Conservation (phyloP, 1,140 invertebrate genomes). For the Drosophila saltans region DNA sequence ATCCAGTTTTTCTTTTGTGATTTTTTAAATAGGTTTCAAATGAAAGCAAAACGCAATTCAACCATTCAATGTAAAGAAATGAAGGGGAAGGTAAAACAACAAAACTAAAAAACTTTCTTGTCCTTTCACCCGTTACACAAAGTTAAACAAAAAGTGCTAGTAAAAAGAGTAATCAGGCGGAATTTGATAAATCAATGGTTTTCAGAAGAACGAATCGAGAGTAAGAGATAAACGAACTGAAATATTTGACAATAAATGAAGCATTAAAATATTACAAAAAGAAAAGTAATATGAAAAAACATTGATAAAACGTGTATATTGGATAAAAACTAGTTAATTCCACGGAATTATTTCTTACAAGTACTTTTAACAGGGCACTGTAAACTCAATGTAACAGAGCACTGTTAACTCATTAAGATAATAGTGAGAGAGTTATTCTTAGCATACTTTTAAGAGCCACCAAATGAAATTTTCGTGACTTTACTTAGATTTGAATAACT, state of each 20-base stretch:
- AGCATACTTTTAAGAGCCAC: no score
- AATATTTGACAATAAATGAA: neutral
- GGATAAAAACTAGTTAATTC: no score
- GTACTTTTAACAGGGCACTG: no score
- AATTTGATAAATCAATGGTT: constrained; percentile 4
- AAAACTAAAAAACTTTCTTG: neutral
- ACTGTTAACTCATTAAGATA: no score
- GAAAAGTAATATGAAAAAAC: no score
- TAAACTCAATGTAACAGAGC: no score
- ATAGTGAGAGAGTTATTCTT: no score
- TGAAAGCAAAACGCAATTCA: neutral
- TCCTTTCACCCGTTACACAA: neutral
- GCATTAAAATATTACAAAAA: neutral
- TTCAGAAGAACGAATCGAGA: neutral
- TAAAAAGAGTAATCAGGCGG: constrained; percentile 1
- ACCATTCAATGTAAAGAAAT: neutral
- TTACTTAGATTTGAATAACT: no score
- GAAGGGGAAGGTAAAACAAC: neutral
- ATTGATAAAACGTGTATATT: no score
- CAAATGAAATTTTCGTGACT: no score
- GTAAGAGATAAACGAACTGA: neutral
- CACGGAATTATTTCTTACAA: no score
- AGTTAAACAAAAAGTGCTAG: neutral
- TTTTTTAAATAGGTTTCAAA: neutral
- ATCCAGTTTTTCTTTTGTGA: neutral